A percentile compares a stretch with the other conserved stretches of the same genome.
These are phyloP conservation scores for Montipora capricornis DNA, from an alignment of 64 coral and sea anemone species.

Conservation along the genomic window DNA sequence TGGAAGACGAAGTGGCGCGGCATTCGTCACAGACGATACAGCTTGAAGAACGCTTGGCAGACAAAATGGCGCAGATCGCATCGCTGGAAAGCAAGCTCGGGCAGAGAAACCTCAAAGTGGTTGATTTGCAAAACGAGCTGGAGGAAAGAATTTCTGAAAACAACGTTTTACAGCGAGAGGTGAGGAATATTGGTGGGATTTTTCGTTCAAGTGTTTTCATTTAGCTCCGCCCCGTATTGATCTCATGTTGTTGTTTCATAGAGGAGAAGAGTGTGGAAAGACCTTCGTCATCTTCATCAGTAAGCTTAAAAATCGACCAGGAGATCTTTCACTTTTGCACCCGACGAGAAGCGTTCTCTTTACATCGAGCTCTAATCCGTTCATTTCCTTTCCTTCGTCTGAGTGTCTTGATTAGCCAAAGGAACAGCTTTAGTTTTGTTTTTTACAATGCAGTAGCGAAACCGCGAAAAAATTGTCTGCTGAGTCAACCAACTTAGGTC, in stretches of 20 bases:
- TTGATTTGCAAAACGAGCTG: constrained; percentile 87
- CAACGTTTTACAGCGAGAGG: constrained; percentile 89
- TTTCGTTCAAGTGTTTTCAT: background rate
- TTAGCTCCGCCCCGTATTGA: too few relatives aligned
- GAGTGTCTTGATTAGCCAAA: too few relatives aligned
- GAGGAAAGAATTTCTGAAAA: constrained; percentile 82
- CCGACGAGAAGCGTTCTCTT: background rate
- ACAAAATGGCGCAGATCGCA: constrained; percentile 85
- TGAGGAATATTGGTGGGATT: constrained; percentile 4
- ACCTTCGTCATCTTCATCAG: too few relatives aligned
- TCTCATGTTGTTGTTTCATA: too few relatives aligned
- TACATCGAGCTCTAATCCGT: background rate
- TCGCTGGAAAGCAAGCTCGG: constrained; percentile 89
- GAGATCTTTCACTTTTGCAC: too few relatives aligned
- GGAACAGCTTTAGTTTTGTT: background rate
- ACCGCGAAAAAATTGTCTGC: background rate
- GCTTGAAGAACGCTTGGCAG: constrained; percentile 91
- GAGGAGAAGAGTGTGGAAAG: too few relatives aligned
- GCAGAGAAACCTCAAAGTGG: constrained; percentile 89
- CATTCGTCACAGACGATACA: constrained; percentile 89
- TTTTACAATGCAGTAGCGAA: background rate
- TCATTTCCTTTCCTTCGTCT: background rate
- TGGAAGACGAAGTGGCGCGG: constrained; percentile 90
- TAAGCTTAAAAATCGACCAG: too few relatives aligned
- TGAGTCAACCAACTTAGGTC: background rate